Base-by-base conservation (phyloP, 2,113 vertebrate genomes). In the Petrocephalus zakoni region DNA sequence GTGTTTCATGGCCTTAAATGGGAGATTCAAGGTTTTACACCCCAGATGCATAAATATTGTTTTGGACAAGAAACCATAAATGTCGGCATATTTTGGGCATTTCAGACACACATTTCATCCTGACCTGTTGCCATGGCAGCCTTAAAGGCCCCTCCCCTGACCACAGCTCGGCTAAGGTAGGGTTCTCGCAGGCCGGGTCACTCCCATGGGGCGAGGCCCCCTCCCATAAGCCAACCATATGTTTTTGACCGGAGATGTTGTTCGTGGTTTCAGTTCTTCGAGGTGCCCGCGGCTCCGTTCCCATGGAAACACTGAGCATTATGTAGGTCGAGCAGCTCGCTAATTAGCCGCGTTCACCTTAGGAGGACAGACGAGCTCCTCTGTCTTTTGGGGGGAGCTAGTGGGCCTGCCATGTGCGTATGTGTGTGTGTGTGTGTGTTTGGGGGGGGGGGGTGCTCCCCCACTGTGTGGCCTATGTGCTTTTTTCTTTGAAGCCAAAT, bases 401-500 rank as follows among this genome's bases (percentile, higher is more conserved):
- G 75, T 58, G 10, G 19, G 25, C 52, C 22, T 19, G 87, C 47
- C 51, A 22, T 75, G 34, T 25, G 5, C 58, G 51, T 82, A 49
- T 78, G 87, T 6, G 58, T 29, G 37, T 47, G 87, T 87, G 87
- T 51, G 42, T 68, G 2, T 68, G 37, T 68, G 58, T 72, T n/a
- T 52, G 58, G 87, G 5, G n/a, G 64, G 56, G 22, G 8, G 22
- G 53, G 64, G n/a, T 1, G 5, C 21, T 34, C 53, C 6, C 51
- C 8, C 25, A 21, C 56, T 6, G 46, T 87, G 37, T 86, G 68
- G 52, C 29, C 56, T 61, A 17, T 3, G 75, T 89, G 25, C 34
- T 84, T 87, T 82, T 47, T 89, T 87, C 53, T 47, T 58, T 87
- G 19, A 47, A 94, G 89, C 94, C 95, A 91, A 61, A 86, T 64